Evolutionary conservation across 2,113 vertebrate species (phyloP).

Genomic region (Labeo catla): DNA sequence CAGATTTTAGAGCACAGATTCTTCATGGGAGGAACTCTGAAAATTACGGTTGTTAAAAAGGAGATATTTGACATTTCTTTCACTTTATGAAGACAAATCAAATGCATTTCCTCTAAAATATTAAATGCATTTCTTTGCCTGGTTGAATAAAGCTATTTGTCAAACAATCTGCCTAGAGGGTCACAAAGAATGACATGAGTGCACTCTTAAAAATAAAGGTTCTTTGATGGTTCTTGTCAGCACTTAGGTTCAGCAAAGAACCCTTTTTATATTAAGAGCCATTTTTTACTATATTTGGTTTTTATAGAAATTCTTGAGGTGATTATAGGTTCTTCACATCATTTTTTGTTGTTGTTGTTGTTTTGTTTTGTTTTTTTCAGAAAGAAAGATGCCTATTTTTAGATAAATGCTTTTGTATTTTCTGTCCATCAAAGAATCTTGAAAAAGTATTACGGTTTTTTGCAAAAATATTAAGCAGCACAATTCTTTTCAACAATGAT

Average conservation of each 20-base stretch:
- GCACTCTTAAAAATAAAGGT: not conserved
- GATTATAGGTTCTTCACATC: not conserved
- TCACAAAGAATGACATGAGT: not conserved
- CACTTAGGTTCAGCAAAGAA: not conserved
- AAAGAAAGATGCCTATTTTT: no score
- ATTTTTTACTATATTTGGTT: not conserved
- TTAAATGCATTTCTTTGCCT: not conserved
- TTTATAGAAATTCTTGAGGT: not conserved
- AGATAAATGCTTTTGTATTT: no score
- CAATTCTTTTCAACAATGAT: not conserved
- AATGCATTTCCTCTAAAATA: not conserved
- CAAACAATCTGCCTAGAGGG: not conserved
- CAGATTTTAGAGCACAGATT: not conserved
- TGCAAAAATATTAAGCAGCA: not conserved
- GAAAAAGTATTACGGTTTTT: no score
- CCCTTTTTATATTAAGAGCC: not conserved
- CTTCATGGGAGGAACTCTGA: not conserved
- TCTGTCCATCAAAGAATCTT: no score
- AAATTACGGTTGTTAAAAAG: not conserved
- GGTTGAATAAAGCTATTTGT: not conserved
- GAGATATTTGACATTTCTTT: not conserved
- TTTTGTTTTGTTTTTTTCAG: no score
- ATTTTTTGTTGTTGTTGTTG: no score
- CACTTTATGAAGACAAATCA: not conserved
- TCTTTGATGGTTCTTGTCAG: not conserved